phyloP scores from a whole-genome alignment of 2,113 vertebrate species.

The Peromyscus polionotus region DNA sequence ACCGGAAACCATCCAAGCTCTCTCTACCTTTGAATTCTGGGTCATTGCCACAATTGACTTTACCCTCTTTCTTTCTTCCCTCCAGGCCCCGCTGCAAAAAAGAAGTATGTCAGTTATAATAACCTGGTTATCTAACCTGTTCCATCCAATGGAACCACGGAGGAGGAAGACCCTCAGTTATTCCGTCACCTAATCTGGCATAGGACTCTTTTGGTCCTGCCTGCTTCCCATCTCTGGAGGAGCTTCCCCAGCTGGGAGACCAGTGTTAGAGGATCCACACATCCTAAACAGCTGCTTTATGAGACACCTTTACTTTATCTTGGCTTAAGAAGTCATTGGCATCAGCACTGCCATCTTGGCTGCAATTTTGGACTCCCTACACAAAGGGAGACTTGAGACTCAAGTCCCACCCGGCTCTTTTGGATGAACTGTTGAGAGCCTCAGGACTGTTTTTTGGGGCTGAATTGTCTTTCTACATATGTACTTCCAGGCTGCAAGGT shows the following conservation, averaged over 20 bases:
- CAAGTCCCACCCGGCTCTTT: slow-evolving; percentile 77
- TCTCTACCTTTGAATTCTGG: background rate
- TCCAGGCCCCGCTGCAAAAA: slow-evolving; percentile 95
- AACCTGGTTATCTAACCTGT: slow-evolving; percentile 94
- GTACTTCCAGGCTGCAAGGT: slow-evolving; percentile 94
- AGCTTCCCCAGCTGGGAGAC: slow-evolving; percentile 73
- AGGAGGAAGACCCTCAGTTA: slow-evolving; percentile 76
- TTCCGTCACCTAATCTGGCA: slow-evolving; percentile 79
- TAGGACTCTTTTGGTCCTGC: slow-evolving; percentile 80
- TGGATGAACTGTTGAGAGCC: slow-evolving; percentile 65
- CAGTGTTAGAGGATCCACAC: slow-evolving; percentile 78
- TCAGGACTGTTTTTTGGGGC: slow-evolving; percentile 83
- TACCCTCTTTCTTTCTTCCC: slow-evolving; percentile 55
- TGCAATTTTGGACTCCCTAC: slow-evolving; percentile 76
- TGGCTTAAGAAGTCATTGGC: slow-evolving; percentile 84
- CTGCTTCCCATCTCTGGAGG: slow-evolving; percentile 74
- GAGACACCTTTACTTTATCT: slow-evolving; percentile 79
- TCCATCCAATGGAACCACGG: slow-evolving; percentile 78
- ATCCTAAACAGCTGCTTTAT: slow-evolving; percentile 84
- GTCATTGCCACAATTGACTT: background rate
- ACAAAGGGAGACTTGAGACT: slow-evolving; percentile 71
- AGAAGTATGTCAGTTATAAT: slow-evolving; percentile 97
- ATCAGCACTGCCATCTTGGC: slow-evolving; percentile 82
- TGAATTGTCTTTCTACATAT: slow-evolving; percentile 89
- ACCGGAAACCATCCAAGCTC: background rate